Evolutionary conservation across 1,140 invertebrate genomes (phyloP).

Genomic region (Pomacea maculata): DNA sequence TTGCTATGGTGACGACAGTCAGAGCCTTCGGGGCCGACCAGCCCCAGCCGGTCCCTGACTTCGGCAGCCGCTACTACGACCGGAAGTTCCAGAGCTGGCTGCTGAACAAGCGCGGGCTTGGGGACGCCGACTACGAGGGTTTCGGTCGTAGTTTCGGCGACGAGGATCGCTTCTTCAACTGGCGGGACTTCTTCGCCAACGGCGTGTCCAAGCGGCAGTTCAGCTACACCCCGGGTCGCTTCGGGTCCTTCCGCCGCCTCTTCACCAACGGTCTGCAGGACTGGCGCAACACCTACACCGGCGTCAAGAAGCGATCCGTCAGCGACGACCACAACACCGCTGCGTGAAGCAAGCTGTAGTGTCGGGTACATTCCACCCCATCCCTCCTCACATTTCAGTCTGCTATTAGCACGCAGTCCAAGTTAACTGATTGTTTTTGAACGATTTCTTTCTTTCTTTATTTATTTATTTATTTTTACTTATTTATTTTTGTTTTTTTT

Average conservation of each 20-base stretch:
- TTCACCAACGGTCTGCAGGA: conserved; percentile 35
- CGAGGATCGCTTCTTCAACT: conserved; percentile 24
- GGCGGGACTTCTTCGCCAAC: conserved; percentile 18
- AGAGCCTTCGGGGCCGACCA: conserved; percentile 4
- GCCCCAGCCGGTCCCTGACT: not conserved
- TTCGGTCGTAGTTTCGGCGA: conserved; percentile 21
- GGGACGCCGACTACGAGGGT: not conserved
- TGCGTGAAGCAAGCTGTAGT: not conserved
- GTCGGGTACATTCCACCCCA: not conserved
- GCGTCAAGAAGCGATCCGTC: conserved; percentile 20
- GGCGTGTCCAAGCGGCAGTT: conserved; percentile 28
- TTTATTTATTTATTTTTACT: not conserved
- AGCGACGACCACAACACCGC: not conserved
- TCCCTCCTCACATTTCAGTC: not conserved
- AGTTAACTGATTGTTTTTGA: no score
- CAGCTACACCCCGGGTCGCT: conserved; percentile 17
- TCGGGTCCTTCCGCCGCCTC: conserved; percentile 27
- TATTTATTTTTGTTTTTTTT: not conserved
- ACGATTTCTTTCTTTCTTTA: not conserved
- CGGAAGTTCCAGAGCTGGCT: conserved; percentile 24
- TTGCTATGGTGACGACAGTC: conserved; percentile 13
- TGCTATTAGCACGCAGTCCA: not conserved
- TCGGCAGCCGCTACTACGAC: not conserved
- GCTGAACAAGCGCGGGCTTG: conserved; percentile 26
- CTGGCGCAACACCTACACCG: conserved; percentile 31